Percentiles rank a stretch among this genome's conserved stretches.
phyloP scores from a whole-genome alignment of 2,888 invertebrate genomes.

The Nemotelus nigrinus region DNA sequence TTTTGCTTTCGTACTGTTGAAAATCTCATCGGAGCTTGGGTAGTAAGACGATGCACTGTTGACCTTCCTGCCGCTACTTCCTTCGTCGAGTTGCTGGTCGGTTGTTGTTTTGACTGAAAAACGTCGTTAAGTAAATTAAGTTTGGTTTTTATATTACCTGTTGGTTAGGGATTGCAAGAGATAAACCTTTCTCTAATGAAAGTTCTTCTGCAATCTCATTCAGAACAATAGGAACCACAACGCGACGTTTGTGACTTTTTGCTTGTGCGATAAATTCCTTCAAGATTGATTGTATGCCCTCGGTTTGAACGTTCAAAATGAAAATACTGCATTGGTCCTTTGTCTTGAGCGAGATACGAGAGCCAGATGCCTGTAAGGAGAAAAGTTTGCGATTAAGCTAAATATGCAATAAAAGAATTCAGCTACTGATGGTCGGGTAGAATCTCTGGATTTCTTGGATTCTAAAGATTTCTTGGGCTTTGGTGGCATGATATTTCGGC shows the following conservation, averaged over 20 bases:
- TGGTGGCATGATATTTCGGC: no score
- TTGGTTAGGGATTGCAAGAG: not conserved
- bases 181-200: constrained; percentile 34
- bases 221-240: constrained; percentile 39
- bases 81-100: not conserved
- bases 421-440: not conserved
- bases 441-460: not conserved
- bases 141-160: constrained; percentile 33
- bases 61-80: not conserved
- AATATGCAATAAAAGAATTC: not conserved
- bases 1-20: constrained; percentile 10
- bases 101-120: constrained; percentile 1
- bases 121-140: constrained; percentile 41
- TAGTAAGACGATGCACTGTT: constrained; percentile 13
- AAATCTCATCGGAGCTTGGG: constrained; percentile 15
- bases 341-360: not conserved
- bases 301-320: constrained; percentile 35
- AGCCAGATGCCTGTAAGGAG: not conserved
- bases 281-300: constrained; percentile 27
- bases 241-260: constrained; percentile 34
- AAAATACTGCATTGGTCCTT: constrained; percentile 41
- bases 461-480: no score
- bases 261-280: constrained; percentile 38
- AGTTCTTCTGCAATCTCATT: constrained; percentile 36
- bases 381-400: not conserved